Conservation (phyloP, 2,888 invertebrate genomes). For the Yponomeuta sedellus region DNA sequence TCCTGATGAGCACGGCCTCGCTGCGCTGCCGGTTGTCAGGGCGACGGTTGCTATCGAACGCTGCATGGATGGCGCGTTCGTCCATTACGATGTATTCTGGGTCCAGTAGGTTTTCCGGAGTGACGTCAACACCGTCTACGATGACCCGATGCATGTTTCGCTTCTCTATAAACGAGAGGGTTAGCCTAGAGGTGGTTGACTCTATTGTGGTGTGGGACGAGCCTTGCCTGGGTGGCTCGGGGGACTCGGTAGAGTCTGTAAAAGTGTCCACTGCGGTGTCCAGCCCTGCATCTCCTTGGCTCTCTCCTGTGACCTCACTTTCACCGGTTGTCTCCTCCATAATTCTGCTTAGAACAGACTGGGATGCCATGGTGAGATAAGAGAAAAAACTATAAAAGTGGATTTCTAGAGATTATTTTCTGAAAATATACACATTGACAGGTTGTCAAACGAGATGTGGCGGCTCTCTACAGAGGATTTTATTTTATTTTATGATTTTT, state of each 20-base stretch:
- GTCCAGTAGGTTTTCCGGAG: constrained; percentile 53
- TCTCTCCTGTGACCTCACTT: not conserved
- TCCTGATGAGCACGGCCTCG: constrained; percentile 39
- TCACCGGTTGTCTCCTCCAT: not conserved
- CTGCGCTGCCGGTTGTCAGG: constrained; percentile 31
- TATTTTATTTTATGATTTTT: too few species aligned
- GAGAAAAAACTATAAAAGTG: not conserved
- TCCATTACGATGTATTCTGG: constrained; percentile 46
- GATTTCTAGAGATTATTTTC: not conserved
- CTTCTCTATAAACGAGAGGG: constrained; percentile 43
- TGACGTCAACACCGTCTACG: constrained; percentile 40
- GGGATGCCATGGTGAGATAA: too few species aligned
- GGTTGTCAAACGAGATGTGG: not conserved
- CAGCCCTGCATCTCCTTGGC: not conserved
- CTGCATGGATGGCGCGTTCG: constrained; percentile 51
- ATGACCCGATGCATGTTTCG: constrained; percentile 42
- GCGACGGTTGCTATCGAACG: constrained; percentile 46
- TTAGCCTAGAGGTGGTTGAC: not conserved
- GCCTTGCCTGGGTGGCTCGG: not conserved
- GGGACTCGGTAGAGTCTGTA: not conserved
- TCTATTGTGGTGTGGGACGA: not conserved
- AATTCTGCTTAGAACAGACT: not conserved
- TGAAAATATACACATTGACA: not conserved
- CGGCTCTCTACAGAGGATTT: too few species aligned
- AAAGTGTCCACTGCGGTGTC: not conserved